Base-by-base conservation (phyloP, 2,797 vertebrate species). In the Glyptemys insculpta region DNA sequence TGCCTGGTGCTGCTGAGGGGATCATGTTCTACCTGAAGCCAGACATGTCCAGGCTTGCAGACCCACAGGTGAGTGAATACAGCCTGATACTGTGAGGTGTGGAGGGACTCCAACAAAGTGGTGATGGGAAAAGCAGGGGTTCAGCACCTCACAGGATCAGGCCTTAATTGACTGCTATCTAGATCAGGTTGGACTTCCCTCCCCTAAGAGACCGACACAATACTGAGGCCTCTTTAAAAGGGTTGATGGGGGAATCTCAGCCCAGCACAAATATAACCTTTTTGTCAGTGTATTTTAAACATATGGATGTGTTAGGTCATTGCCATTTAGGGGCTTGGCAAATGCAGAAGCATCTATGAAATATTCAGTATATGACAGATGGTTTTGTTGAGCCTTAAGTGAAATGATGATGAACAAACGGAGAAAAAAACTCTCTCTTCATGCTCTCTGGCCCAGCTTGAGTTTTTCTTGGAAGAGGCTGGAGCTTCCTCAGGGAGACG, bases 21-120 rank as follows among this genome's bases (percentile, higher is more conserved):
- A 98, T 99, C 54, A 86, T 88, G 86, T 99, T 98, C 94, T 99
- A 99, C 96, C 98, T 99, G 88, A 98, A 91, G 37, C 99, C 99
- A 0, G 98, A 99, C 84, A 80, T 99, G 53, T 83, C 80, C 27
- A 98, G 90, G 83, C 96, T 99, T 52, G 25, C 86, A 72, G 98
- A 98, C 53, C 98, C 98, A 0, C 78, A 96, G 78, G 99, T 99
- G 97, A 98, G 98, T 95, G n/a, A 5, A 16, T 37, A 50, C 31
- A 23, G 57, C 80, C 49, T 54, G 25, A 74, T 89, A 80, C 18
- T 15, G 53, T 74, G 41, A 31, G 44, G 21, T 57, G 37, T 44
- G 41, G 21, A 14, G 11, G 44, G 41, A 25, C 25, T 29, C 65
- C 74, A 76, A 29, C n/a, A 47, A 83, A 52, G 31, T 79, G 68